Conservation (phyloP, 2,113 vertebrate species). For the Grus americana region DNA sequence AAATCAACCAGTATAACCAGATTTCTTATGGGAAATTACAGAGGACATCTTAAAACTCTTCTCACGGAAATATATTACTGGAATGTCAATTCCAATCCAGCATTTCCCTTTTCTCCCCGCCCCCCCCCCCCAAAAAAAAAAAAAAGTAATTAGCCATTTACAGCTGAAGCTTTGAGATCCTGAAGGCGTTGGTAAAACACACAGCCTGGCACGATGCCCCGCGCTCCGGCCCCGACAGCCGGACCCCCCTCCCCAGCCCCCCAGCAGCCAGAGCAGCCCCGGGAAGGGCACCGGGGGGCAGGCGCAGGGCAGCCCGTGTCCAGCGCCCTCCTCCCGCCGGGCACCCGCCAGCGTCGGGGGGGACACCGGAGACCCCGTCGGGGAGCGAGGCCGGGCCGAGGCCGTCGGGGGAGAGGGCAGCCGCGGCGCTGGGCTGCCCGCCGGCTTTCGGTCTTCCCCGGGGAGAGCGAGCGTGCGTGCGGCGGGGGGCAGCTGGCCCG, state of each 20-base stretch:
- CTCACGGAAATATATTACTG: constrained; percentile 58
- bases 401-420: not conserved
- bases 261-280: not conserved
- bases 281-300: too few relatives aligned
- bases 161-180: constrained; percentile 1
- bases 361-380: not conserved
- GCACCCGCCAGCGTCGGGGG: not conserved
- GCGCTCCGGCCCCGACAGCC: not conserved
- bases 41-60: constrained; percentile 65
- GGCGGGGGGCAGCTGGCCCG: not conserved
- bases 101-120: not conserved
- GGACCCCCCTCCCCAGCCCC: too few relatives aligned
- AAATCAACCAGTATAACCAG: constrained; percentile 78
- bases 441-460: not conserved
- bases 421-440: not conserved
- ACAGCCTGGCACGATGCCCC: not conserved
- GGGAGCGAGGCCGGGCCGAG: not conserved
- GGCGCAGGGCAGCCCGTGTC: not conserved
- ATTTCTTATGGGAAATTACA: constrained; percentile 80
- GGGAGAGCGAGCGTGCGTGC: not conserved
- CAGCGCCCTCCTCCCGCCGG: not conserved
- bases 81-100: constrained; percentile 44
- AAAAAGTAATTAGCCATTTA: constrained; percentile 57
- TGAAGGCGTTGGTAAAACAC: not conserved
- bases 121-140: too few relatives aligned